phyloP scores from a whole-genome alignment of 2,888 invertebrate species.

The Tenthredo mesomela region DNA sequence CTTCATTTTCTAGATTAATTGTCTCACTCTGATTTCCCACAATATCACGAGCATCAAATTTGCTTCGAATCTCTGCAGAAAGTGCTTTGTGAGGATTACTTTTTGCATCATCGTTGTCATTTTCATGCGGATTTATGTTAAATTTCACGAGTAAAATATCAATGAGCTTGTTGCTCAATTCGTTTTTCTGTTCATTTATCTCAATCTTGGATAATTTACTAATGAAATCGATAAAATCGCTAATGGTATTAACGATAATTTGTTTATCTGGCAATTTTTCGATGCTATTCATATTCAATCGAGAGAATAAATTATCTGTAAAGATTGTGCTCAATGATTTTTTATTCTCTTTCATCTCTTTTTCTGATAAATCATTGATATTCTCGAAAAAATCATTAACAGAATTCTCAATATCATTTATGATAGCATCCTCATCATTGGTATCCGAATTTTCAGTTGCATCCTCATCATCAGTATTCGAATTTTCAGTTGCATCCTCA shows the following conservation, averaged over 20 bases:
- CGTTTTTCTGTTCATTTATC: neutral
- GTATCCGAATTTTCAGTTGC: neutral
- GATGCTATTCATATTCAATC: neutral
- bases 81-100: neutral
- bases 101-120: neutral
- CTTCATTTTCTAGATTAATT: no score
- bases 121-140: neutral
- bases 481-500: no score
- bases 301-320: neutral
- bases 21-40: no score
- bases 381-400: conserved; percentile 2
- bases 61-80: no score
- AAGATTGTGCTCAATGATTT: neutral
- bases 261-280: neutral
- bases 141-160: conserved; percentile 7
- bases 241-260: neutral
- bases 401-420: neutral
- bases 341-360: neutral
- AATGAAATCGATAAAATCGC: neutral
- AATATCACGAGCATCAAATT: no score
- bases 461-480: neutral
- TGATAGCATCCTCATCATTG: conserved; percentile 9
- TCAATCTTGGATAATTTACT: neutral
- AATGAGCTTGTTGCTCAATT: neutral
- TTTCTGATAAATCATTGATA: neutral